These are phyloP conservation scores for Rhinoraja longicauda DNA, from an alignment of 2,797 vertebrate species.

Conservation along the genomic window DNA sequence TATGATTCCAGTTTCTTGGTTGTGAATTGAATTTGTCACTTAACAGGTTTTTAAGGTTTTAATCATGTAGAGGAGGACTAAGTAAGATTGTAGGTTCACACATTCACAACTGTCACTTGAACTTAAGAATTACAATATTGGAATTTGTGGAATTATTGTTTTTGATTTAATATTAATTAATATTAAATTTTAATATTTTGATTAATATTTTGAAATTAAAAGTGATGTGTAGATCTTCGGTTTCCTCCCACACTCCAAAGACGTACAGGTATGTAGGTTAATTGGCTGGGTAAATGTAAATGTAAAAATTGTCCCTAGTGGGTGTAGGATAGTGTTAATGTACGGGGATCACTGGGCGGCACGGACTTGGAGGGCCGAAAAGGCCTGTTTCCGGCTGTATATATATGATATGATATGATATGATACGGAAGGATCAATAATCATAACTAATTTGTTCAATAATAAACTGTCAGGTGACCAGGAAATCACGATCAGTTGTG, in stretches of 20 bases:
- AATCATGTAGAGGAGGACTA: neutral
- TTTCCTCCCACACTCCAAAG: too few relatives aligned
- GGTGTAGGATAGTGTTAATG: too few relatives aligned
- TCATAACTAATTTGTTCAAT: neutral
- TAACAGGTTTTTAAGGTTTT: neutral
- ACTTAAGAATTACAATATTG: neutral
- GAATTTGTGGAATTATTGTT: neutral
- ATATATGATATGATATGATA: too few relatives aligned
- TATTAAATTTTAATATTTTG: neutral
- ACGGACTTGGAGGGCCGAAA: too few relatives aligned
- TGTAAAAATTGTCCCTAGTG: too few relatives aligned
- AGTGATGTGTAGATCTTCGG: neutral
- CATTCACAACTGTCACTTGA: neutral
- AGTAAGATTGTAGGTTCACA: neutral
- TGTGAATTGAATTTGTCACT: neutral
- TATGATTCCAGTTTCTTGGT: neutral
- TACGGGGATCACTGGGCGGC: too few relatives aligned
- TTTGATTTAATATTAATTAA: neutral
- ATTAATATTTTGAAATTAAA: too few relatives aligned
- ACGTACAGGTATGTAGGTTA: too few relatives aligned
- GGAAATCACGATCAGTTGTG: neutral
- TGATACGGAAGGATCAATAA: neutral
- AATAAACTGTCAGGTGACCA: neutral
- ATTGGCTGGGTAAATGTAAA: too few relatives aligned
- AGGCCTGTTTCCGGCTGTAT: too few relatives aligned